phyloP scores from a whole-genome alignment of 2,888 invertebrate genomes.

The Chirona hameri region DNA sequence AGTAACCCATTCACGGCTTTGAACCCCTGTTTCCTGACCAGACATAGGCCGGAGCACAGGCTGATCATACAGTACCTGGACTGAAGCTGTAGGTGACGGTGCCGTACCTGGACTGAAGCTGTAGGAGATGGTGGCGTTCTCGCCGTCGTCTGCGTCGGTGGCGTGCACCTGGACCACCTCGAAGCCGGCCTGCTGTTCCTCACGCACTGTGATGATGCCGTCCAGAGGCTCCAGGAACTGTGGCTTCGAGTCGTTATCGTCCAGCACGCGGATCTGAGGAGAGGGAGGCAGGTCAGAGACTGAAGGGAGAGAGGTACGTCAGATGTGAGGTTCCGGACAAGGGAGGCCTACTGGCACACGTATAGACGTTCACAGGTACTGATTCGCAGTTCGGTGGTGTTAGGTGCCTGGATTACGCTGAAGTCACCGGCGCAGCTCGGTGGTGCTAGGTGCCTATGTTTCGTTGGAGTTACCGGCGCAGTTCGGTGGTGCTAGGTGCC shows the following conservation, averaged over 20 bases:
- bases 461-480: too few species aligned
- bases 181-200: conserved; percentile 80
- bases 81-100: not conserved
- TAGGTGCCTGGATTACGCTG: too few species aligned
- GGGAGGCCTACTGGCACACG: too few species aligned
- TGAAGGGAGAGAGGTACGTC: conserved; percentile 55
- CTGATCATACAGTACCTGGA: not conserved
- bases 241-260: conserved; percentile 94
- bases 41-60: too few species aligned
- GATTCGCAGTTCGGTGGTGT: too few species aligned
- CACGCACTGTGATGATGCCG: conserved; percentile 82
- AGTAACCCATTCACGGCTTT: too few species aligned
- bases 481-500: too few species aligned
- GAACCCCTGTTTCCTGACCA: too few species aligned
- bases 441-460: too few species aligned
- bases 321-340: too few species aligned
- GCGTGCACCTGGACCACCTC: conserved; percentile 72
- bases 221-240: conserved; percentile 87
- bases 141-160: conserved; percentile 75
- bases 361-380: too few species aligned
- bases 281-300: conserved; percentile 43
- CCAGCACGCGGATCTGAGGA: conserved; percentile 71
- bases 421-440: too few species aligned
- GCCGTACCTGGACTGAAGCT: conserved; percentile 83
- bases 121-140: conserved; percentile 77